Base-by-base conservation (phyloP, 37 sponge, comb jelly and placozoan species). In the Amphimedon queenslandica region DNA sequence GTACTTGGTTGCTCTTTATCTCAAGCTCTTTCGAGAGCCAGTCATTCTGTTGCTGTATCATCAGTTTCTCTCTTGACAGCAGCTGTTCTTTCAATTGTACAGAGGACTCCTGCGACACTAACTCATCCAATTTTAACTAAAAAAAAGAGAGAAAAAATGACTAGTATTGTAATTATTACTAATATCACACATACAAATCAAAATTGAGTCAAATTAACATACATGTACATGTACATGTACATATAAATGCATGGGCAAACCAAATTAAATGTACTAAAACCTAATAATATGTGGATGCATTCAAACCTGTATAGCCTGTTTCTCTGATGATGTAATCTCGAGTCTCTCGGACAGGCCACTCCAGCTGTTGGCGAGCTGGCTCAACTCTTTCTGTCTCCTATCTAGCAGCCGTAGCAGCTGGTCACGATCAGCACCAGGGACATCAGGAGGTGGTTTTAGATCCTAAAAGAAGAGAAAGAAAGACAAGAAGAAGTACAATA, bases 351-450 rank as follows among this genome's bases (percentile, higher is more conserved):
- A 66, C 60, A 89, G 30, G 18, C 41, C 71, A 38, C 41, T 75
- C 90, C 90, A 89, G 38, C 84, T 85, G 8, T 80, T 76, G 1
- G 79, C 56, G 28, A 90, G 82, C 23, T 68, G 42, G 2, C 40
- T 41, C 13, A 90, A 72, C 64, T 90, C 90, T 27, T 80, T 77
- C 25, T 84, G 90, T 27, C 86, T 55, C 0, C 86, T 56, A 42
- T 84, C 86, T 39, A 90, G 75, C n/a, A 90, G 42, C 65, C 90
- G 55, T 28, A 90, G 82, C 70, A 90, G 78, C 73, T 84, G 82
- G 23, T 80, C 67, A 23, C 86, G 70, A 66, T 90, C 90, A 34
- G 84, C 84, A 16, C 86, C 86, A 21, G 90, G 85, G 29, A 90
- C 57, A 11, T 84, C 86, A 0, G 82, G 78, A 0, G 82, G 82